Evolutionary conservation across 2,113 vertebrate species (phyloP).

Genomic region (Nerophis lumbriciformis): DNA sequence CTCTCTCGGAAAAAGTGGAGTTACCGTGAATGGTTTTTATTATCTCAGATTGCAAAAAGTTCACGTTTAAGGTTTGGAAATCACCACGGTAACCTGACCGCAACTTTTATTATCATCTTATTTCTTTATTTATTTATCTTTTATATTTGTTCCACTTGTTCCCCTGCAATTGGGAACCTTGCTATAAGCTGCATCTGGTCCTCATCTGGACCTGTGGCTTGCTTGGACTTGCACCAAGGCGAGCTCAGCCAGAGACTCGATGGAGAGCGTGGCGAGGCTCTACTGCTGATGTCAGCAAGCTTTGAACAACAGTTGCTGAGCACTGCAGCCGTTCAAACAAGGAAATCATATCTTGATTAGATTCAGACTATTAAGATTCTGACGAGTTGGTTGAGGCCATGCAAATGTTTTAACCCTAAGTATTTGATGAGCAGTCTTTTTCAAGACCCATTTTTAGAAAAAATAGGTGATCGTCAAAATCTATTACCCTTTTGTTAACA

Average conservation of each 20-base stretch:
- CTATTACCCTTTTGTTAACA: too few species aligned
- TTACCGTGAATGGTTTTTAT: neutral
- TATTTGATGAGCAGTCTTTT: too few species aligned
- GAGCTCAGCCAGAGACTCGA: slow-evolving; percentile 38
- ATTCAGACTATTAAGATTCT: neutral
- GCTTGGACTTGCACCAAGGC: slow-evolving; percentile 48
- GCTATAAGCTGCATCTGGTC: slow-evolving; percentile 48
- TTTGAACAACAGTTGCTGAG: slow-evolving; percentile 9
- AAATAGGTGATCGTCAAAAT: too few species aligned
- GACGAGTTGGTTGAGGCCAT: neutral
- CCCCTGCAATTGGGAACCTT: neutral
- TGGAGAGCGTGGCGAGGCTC: slow-evolving; percentile 39
- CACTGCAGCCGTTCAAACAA: slow-evolving; percentile 12
- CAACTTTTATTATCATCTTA: neutral
- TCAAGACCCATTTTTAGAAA: too few species aligned
- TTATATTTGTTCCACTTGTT: slow-evolving; percentile 3
- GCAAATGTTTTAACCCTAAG: too few species aligned
- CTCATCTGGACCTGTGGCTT: slow-evolving; percentile 55
- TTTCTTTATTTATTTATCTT: neutral
- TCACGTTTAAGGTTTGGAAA: slow-evolving; percentile 2
- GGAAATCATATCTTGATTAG: neutral
- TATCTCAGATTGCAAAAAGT: neutral
- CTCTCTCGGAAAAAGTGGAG: neutral
- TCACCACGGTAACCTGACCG: slow-evolving; percentile 10
- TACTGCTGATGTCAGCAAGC: slow-evolving; percentile 21